Evolutionary conservation across 2,888 invertebrate genomes (phyloP).

Genomic region (Epicampocera succincta): DNA sequence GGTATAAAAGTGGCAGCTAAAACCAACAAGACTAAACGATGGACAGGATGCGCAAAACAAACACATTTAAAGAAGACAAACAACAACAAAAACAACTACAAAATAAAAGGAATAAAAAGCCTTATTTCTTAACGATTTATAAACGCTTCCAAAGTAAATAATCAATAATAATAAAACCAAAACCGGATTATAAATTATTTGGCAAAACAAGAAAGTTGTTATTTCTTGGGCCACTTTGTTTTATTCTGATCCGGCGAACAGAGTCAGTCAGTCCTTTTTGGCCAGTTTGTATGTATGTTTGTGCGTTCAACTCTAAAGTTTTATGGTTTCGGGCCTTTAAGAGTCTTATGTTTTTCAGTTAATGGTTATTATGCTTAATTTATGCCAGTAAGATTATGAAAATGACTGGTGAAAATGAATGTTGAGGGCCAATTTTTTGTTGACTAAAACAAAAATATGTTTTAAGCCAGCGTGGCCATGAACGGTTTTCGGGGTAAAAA

Average conservation of each 20-base stretch:
- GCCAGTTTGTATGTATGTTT: conserved; percentile 1
- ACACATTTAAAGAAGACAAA: conserved; percentile 23
- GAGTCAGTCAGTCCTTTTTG: conserved; percentile 11
- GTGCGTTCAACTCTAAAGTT: background rate
- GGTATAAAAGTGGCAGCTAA: conserved; percentile 11
- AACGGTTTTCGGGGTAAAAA: background rate
- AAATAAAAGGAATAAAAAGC: conserved; percentile 49
- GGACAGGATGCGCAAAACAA: background rate
- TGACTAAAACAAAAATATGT: conserved; percentile 3
- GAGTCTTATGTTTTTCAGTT: background rate
- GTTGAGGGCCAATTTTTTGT: background rate
- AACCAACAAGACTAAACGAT: background rate
- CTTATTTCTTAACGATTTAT: conserved; percentile 65
- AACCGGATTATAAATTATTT: conserved; percentile 62
- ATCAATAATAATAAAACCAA: conserved; percentile 59
- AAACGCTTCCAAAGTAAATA: conserved; percentile 65
- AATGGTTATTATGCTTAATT: background rate
- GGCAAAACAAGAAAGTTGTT: conserved; percentile 42
- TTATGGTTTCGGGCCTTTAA: conserved; percentile 1
- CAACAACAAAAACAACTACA: conserved; percentile 4
- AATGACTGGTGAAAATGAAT: background rate
- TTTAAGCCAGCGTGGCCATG: background rate
- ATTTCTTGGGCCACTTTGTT: conserved; percentile 7
- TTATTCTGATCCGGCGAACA: conserved; percentile 43
- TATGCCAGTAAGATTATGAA: conserved; percentile 23